Evolutionary conservation across 1,140 invertebrate species (phyloP).

Genomic region (Pseudomyrmex pallidus): DNA sequence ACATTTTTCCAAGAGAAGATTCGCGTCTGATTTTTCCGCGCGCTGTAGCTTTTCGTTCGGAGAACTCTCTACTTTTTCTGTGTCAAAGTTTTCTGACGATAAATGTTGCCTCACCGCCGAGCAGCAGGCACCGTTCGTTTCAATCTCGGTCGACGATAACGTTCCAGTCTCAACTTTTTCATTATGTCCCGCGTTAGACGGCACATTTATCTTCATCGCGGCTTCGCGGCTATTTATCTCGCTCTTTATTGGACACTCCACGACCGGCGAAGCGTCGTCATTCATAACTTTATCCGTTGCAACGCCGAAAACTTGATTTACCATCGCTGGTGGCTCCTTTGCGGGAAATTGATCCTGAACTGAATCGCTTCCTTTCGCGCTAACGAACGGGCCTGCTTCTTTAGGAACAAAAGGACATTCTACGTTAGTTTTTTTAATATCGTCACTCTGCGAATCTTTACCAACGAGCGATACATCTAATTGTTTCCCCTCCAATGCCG

Average conservation of each 20-base stretch:
- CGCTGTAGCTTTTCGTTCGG: neutral
- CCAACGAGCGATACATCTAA: neutral
- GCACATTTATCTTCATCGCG: conserved; percentile 38
- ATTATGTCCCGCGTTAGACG: neutral
- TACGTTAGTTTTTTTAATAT: neutral
- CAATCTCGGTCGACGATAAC: conserved; percentile 26
- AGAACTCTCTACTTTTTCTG: neutral
- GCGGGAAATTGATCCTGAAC: too few species aligned
- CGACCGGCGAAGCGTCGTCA: conserved; percentile 2
- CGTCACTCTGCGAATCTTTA: neutral
- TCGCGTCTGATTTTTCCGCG: conserved; percentile 5
- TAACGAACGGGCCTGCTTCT: neutral
- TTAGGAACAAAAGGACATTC: neutral
- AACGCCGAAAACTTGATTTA: conserved; percentile 3
- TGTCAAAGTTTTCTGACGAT: conserved; percentile 16
- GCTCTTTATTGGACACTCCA: conserved; percentile 38
- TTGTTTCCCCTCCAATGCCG: neutral
- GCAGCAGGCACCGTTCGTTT: neutral
- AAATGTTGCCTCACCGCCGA: conserved; percentile 10
- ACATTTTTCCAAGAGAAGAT: conserved; percentile 6
- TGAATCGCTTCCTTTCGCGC: neutral
- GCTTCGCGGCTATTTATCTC: conserved; percentile 46
- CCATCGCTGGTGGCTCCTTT: neutral
- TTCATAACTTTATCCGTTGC: conserved; percentile 23
- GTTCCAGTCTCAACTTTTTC: conserved; percentile 15